phyloP scores from a whole-genome alignment of 2,888 invertebrate species.

The Melinaea menophilus region DNA sequence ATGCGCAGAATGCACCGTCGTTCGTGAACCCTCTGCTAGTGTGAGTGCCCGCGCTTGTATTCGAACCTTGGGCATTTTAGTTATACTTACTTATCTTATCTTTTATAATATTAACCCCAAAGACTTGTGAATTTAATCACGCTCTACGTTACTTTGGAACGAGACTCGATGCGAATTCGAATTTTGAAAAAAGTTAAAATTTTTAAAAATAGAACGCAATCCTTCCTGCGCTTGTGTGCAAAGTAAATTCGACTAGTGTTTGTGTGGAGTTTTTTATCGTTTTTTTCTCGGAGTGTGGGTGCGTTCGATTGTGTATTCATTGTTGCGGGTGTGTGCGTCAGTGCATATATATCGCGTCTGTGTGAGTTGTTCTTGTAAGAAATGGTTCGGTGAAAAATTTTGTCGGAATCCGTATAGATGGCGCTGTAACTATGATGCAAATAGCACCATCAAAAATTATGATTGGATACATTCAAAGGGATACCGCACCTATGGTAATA shows the following conservation, averaged over 20 bases:
- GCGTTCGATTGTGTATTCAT: constrained; percentile 67
- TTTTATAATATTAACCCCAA: constrained; percentile 49
- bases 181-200: constrained; percentile 26
- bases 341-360: constrained; percentile 38
- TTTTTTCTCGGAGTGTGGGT: constrained; percentile 75
- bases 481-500: constrained; percentile 11
- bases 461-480: constrained; percentile 33
- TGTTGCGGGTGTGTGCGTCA: constrained; percentile 41
- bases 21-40: constrained; percentile 47
- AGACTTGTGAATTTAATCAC: constrained; percentile 44
- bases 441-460: constrained; percentile 60
- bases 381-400: constrained; percentile 75
- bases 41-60: constrained; percentile 64
- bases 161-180: not conserved
- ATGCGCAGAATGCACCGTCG: constrained; percentile 58
- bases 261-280: constrained; percentile 74
- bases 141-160: constrained; percentile 31
- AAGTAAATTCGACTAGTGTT: constrained; percentile 43
- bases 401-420: constrained; percentile 71
- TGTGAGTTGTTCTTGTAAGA: constrained; percentile 73
- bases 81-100: constrained; percentile 62
- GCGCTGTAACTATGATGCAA: constrained; percentile 63
- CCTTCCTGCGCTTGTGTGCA: constrained; percentile 34
- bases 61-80: constrained; percentile 68
- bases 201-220: constrained; percentile 40